Evolutionary conservation across 2,113 vertebrate species (phyloP).

Genomic region (Empidonax traillii): DNA sequence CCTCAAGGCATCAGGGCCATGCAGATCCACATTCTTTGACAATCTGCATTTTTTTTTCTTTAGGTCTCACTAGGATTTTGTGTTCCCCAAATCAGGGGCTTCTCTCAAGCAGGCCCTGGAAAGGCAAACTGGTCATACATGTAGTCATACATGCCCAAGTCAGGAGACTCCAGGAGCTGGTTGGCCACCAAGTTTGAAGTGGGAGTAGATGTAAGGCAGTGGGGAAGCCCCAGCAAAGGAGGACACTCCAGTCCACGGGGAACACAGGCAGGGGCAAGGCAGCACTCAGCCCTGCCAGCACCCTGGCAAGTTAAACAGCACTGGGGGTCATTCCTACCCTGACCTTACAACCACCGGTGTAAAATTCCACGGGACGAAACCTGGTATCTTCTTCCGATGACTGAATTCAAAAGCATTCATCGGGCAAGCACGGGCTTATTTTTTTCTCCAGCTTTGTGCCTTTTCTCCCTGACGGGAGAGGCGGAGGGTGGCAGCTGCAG

Average conservation of each 20-base stretch:
- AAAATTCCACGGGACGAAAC: background rate
- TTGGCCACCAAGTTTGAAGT: background rate
- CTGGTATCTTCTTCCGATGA: background rate
- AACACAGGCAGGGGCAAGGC: background rate
- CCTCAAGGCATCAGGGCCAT: background rate
- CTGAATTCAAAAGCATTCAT: background rate
- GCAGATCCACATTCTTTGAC: background rate
- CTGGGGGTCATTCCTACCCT: accelerated
- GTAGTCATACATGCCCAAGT: accelerated
- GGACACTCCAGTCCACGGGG: background rate
- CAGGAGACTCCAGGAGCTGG: background rate
- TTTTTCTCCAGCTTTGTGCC: accelerated
- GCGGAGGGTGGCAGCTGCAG: background rate
- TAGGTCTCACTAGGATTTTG: background rate
- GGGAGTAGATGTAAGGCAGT: background rate
- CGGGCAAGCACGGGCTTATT: background rate
- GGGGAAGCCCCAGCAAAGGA: background rate
- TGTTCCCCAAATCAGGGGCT: background rate
- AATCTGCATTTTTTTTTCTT: background rate
- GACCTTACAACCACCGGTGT: accelerated
- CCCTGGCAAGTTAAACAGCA: background rate
- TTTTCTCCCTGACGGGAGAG: background rate
- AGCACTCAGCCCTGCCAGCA: background rate
- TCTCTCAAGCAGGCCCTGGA: background rate
- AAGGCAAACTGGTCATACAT: background rate